These are phyloP conservation scores for Macropis europaea DNA, from an alignment of 2,888 invertebrate genomes.

Conservation along the genomic window DNA sequence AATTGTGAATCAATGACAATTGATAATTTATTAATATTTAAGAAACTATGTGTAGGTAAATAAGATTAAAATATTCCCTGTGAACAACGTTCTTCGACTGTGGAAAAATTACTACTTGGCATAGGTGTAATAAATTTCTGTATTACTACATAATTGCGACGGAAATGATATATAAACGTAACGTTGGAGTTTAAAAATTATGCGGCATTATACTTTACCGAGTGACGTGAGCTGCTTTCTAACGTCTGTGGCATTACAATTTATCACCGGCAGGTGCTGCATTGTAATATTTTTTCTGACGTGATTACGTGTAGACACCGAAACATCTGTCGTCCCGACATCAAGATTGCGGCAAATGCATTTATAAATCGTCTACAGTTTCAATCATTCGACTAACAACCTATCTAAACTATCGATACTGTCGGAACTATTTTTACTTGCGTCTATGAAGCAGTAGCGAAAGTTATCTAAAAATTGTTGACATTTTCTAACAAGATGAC, in stretches of 20 bases:
- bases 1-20: background rate
- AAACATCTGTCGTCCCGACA: slow-evolving; percentile 8
- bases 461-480: too few relatives aligned
- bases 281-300: slow-evolving; percentile 30
- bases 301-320: slow-evolving; percentile 17
- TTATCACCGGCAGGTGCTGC: slow-evolving; percentile 45
- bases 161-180: too few relatives aligned
- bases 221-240: background rate
- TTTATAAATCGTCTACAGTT: slow-evolving; percentile 6
- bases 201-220: background rate
- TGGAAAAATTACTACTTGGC: too few relatives aligned
- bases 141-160: too few relatives aligned
- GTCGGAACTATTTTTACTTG: background rate
- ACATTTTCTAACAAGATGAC: too few relatives aligned
- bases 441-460: too few relatives aligned
- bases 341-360: slow-evolving; percentile 10
- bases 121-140: too few relatives aligned
- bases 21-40: too few relatives aligned
- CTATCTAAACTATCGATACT: background rate
- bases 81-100: too few relatives aligned
- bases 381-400: slow-evolving; percentile 19
- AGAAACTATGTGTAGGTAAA: too few relatives aligned
- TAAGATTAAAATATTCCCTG: too few relatives aligned
- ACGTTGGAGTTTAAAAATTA: background rate
- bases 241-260: slow-evolving; percentile 21